A percentile compares a stretch with the other conserved stretches of the same genome.
Conservation (phyloP, 2,113 vertebrate genomes). For the Recurvirostra avosetta region DNA sequence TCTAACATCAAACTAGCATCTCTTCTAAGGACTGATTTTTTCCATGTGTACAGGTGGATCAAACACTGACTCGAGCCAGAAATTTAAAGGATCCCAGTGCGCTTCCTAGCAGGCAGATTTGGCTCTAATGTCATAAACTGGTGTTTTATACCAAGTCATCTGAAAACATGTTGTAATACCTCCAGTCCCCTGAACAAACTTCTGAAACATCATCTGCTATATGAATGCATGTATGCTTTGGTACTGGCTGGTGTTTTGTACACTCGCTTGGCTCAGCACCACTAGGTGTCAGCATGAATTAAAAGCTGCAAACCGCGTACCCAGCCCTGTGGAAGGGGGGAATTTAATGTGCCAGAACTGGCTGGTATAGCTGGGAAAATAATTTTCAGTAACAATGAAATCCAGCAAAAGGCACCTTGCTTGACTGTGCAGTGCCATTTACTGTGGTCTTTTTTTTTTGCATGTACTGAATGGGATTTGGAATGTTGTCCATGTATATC, state of each 20-base stretch:
- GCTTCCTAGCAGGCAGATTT: neutral
- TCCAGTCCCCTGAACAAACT: neutral
- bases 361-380: neutral
- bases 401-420: neutral
- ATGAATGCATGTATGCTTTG: neutral
- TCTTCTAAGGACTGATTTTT: neutral
- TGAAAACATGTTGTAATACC: neutral
- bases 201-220: neutral
- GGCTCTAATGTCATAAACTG: neutral
- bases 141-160: neutral
- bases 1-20: neutral
- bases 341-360: neutral
- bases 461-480: neutral
- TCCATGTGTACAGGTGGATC: neutral
- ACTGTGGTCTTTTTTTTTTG: neutral
- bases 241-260: neutral
- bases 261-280: rapidly evolving
- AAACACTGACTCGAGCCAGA: neutral
- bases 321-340: no score
- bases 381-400: neutral
- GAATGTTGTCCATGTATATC: neutral
- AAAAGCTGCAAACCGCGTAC: neutral
- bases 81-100: neutral
- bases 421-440: neutral
- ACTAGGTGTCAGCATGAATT: neutral